These are phyloP conservation scores for Drosophila busckii DNA, from an alignment of 1,140 invertebrate species.

Conservation along the genomic window DNA sequence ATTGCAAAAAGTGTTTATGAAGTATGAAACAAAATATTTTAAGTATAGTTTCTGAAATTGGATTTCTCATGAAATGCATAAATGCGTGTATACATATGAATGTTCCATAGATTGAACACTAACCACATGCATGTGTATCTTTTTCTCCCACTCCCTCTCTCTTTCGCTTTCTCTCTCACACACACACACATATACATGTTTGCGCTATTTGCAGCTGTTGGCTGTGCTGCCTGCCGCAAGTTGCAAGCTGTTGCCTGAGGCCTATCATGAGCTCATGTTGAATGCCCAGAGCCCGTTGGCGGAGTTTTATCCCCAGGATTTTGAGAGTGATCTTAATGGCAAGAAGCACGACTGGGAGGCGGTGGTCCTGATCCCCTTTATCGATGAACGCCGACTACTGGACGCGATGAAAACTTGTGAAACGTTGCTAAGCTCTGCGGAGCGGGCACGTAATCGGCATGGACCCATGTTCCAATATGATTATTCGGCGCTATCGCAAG, in stretches of 20 bases:
- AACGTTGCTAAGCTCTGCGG: conserved; percentile 84
- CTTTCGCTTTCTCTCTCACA: too few relatives aligned
- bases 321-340: conserved; percentile 94
- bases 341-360: conserved; percentile 99
- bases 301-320: conserved; percentile 94
- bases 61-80: too few relatives aligned
- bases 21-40: too few relatives aligned
- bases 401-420: conserved; percentile 88
- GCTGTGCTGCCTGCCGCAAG: conserved; percentile 94
- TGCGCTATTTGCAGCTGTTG: conserved; percentile 83
- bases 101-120: too few relatives aligned
- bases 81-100: too few relatives aligned
- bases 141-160: too few relatives aligned
- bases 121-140: too few relatives aligned
- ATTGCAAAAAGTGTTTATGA: too few relatives aligned
- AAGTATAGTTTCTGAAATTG: too few relatives aligned
- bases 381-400: conserved; percentile 89
- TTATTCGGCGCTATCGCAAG: conserved; percentile 78
- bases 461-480: conserved; percentile 92
- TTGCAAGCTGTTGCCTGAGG: conserved; percentile 87
- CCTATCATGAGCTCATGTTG: conserved; percentile 91
- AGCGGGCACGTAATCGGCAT: conserved; percentile 88
- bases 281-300: conserved; percentile 90
- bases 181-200: not conserved
- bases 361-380: conserved; percentile 97